Evolutionary conservation across 23 tunicate species (phyloP).

Genomic region (Trididemnum nubilum): DNA sequence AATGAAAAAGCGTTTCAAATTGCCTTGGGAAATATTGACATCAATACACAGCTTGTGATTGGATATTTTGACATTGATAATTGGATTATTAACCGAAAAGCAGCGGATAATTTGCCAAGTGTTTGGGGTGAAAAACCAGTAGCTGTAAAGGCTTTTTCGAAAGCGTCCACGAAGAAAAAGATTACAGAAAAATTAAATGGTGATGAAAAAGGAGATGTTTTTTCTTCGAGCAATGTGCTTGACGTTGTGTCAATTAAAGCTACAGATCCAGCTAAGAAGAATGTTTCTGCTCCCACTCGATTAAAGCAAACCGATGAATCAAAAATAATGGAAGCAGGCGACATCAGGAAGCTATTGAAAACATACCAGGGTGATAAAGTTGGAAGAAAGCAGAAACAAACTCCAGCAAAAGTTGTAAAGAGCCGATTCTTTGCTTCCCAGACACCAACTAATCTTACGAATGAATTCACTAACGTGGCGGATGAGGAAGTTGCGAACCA

Average conservation of each 20-base stretch:
- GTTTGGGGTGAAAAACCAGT: slow-evolving; percentile 26
- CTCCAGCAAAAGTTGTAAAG: not conserved
- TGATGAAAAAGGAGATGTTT: not conserved
- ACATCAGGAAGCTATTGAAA: not conserved
- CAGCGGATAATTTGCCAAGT: slow-evolving; percentile 20
- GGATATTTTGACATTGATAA: slow-evolving; percentile 62
- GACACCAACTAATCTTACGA: not conserved
- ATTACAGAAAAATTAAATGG: not conserved
- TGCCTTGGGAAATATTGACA: slow-evolving; percentile 82
- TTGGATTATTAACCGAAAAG: slow-evolving; percentile 54
- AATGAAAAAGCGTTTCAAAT: slow-evolving; percentile 67
- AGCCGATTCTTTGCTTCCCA: slow-evolving; percentile 22
- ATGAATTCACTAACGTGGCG: slow-evolving; percentile 3
- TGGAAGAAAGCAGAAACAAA: too few species aligned
- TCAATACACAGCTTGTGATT: slow-evolving; percentile 49
- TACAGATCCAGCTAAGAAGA: not conserved
- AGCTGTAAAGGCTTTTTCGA: not conserved
- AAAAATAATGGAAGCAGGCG: not conserved
- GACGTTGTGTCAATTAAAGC: not conserved
- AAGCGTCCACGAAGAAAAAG: not conserved
- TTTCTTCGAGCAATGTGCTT: not conserved
- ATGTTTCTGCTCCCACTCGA: not conserved
- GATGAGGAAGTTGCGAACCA: not conserved
- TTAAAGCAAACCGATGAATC: too few species aligned
- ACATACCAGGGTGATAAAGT: not conserved